A percentile compares a stretch with the other conserved stretches of the same genome.
Evolutionary conservation across 2,888 invertebrate species (phyloP).

Genomic region (Plutella xylostella): DNA sequence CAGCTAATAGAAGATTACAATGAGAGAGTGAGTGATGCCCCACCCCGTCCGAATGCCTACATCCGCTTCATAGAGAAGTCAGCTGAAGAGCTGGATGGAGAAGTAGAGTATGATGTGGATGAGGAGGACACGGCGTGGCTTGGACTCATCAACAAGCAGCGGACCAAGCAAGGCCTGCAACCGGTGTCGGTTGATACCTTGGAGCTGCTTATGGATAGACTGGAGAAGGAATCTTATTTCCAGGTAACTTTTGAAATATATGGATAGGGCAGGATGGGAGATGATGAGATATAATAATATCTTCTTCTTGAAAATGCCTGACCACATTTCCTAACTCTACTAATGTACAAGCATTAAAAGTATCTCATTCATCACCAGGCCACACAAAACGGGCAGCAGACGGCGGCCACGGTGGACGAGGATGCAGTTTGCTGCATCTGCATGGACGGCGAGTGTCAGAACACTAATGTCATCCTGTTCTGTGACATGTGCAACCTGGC

Average conservation of each 20-base stretch:
- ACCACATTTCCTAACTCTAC: too few relatives aligned
- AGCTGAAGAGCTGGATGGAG: slow-evolving; percentile 93
- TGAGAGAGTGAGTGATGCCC: slow-evolving; percentile 81
- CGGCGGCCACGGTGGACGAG: slow-evolving; percentile 88
- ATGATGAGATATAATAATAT: too few relatives aligned
- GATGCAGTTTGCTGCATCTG: slow-evolving; percentile 99
- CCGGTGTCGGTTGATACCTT: slow-evolving; percentile 89
- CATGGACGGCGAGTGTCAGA: slow-evolving; percentile 98
- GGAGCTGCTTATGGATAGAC: slow-evolving; percentile 95
- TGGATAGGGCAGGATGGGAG: too few relatives aligned
- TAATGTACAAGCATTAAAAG: not conserved
- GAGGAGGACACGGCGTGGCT: slow-evolving; percentile 98
- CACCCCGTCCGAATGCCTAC: slow-evolving; percentile 87
- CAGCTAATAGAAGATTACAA: slow-evolving; percentile 79
- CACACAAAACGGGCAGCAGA: slow-evolving; percentile 75
- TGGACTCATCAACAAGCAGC: slow-evolving; percentile 85
- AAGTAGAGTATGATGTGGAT: slow-evolving; percentile 96
- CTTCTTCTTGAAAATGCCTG: too few relatives aligned
- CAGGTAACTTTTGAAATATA: slow-evolving; percentile 63
- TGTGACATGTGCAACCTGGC: slow-evolving; percentile 99
- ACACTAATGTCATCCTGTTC: slow-evolving; percentile 97
- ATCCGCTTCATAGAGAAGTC: slow-evolving; percentile 96
- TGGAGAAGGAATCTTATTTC: slow-evolving; percentile 98
- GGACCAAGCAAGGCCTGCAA: slow-evolving; percentile 77
- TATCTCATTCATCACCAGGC: slow-evolving; percentile 46